Evolutionary conservation across 2,797 vertebrate species (phyloP), one percentile per base, ranked within the genome.

Genomic region (Syndactyla subalaris): DNA sequence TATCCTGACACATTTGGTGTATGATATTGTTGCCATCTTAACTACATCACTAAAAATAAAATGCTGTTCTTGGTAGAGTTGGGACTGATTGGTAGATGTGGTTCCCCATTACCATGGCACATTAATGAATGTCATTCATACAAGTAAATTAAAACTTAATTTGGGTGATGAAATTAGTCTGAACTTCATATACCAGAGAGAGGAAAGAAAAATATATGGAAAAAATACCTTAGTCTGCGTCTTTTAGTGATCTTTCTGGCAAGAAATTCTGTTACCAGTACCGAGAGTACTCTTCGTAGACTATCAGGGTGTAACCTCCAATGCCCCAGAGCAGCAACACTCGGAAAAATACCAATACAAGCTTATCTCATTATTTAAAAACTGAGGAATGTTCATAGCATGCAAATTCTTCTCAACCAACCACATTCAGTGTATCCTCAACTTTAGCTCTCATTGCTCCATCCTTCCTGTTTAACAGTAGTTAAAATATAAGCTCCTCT

Each of bases 371-470:
- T 55, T 34, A 32, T 65, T 83, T 34, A n/a, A 46, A 54, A 57
- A 27, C n/a, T 7, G 30, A 8, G 1, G 3, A 36, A 38, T 39
- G 41, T 39, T 59, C 39, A 14, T 1, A 74, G 15, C 14, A 3
- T n/a, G 54, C 26, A 85, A 46, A 36, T 57, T 68, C 18, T 82
- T 88, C 63, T 88, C 57, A 41, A 68, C 12, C n/a, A 65, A 6
- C 41, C 5, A 7, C 2, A 0, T 57, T 81, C 9, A 12, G 13
- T 34, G 8, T 39, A 10, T 59, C 19, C 39, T 59, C n/a, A 48
- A 0, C 52, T 73, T 84, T 2, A n/a, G 55, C 63, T 63, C 36
- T 77, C 16, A 0, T 36, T 67, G 36, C 29, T 85, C 34, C 21
- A 11, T 58, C 61, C 21, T 85, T 65, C n/a, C 30, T 70, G 36